These are phyloP conservation scores for Vireo griseus DNA, from an alignment of 2,797 vertebrate genomes.

Conservation along the genomic window DNA sequence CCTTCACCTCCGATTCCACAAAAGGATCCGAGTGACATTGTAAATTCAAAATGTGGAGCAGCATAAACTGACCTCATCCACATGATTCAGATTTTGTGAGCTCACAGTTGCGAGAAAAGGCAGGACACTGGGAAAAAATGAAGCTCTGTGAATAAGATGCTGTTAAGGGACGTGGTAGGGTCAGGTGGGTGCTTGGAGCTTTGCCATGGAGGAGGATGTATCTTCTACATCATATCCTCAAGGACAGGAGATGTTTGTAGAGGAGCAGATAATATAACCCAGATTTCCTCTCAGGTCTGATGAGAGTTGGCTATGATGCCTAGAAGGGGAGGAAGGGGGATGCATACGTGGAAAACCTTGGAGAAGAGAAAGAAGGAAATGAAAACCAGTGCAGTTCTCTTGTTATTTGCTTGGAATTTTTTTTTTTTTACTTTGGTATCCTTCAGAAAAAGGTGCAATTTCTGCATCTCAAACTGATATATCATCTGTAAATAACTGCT, in stretches of 20 bases:
- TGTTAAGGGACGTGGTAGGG: rapidly evolving
- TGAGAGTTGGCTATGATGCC: background rate
- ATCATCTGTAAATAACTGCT: background rate
- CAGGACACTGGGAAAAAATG: background rate
- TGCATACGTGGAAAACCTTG: background rate
- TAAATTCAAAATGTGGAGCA: background rate
- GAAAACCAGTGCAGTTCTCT: background rate
- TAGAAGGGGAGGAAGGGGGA: background rate
- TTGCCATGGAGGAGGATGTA: background rate
- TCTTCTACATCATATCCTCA: background rate
- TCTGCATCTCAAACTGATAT: background rate
- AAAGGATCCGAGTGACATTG: rapidly evolving
- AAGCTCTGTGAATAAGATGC: background rate
- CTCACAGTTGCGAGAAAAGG: background rate
- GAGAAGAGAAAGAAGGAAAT: background rate
- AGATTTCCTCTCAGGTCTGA: background rate
- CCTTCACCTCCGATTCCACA: background rate
- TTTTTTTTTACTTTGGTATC: background rate
- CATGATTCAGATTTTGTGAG: background rate
- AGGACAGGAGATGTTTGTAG: background rate
- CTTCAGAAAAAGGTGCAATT: background rate
- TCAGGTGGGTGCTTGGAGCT: background rate
- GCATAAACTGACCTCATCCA: background rate
- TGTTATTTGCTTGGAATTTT: background rate
- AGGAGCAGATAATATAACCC: background rate